Evolutionary conservation across 2,113 vertebrate genomes (phyloP), one percentile per base, ranked within the genome.

Genomic region (Xenopus borealis): DNA sequence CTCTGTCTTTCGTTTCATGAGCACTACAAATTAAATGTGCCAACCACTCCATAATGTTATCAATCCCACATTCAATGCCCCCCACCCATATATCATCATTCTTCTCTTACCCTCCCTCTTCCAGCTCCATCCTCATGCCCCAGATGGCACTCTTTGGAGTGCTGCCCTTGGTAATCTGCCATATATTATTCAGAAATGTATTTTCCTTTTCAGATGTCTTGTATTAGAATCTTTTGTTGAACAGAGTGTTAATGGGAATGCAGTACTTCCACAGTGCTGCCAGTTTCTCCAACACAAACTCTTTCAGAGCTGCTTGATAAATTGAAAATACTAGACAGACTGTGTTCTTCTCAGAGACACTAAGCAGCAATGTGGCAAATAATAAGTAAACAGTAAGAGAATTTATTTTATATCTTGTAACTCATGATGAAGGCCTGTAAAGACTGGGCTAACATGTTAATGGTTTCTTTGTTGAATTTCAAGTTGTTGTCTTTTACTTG

Each of bases 71-170:
- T 67, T 27, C 50, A 62, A 47, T 76, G 33, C 33, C 73, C 58
- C 61, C 74, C 59, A 52, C 50, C 63, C 74, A 75, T 63, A 59
- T 14, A 66, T 77, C 59, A 63, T 63, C 50, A 44, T 55, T 19
- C 59, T 46, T 44, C 47, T 13, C 75, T 78, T 81, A 81, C 79
- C 80, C 80, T 81, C 79, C 83, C 83, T 83, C 80, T 66, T 72
- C 83, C 69, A 79, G 81, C 79, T 88, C 82, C 82, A 82, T 86
- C 84, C 84, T 82, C 80, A 78, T 82, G 79, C 79, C 86, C 88
- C 88, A 89, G 86, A 85, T 89, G 88, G 86, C 85, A 84, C 78
- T 83, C 84, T 84, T 86, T 89, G 88, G 86, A 88, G 81, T 70
- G 80, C 75, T 89, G 88, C 88, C 86, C 85, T 83, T 88, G 85